Percentiles rank a stretch among this genome's conserved stretches.
These are phyloP conservation scores for Petrolisthes cinctipes DNA, from an alignment of 2,888 invertebrate species.

Conservation along the genomic window DNA sequence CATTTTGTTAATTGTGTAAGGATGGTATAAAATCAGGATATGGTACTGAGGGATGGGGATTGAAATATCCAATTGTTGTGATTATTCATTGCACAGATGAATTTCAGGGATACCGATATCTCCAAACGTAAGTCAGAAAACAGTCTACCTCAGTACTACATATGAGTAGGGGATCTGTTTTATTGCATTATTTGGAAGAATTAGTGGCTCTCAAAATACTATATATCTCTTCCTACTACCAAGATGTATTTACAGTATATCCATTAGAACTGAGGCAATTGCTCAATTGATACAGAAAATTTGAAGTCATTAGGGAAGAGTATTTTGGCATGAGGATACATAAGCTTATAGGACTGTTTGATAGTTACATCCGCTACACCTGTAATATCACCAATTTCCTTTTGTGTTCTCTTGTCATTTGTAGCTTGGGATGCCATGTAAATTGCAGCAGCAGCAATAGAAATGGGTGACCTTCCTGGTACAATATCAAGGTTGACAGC, in stretches of 20 bases:
- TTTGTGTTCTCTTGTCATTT: slow-evolving; percentile 92
- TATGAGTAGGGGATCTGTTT: too few relatives aligned
- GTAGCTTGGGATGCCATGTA: slow-evolving; percentile 99
- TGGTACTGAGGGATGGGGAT: too few relatives aligned
- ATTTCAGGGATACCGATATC: too few relatives aligned
- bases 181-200: too few relatives aligned
- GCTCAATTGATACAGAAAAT: slow-evolving; percentile 93
- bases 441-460: slow-evolving; percentile 98
- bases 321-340: slow-evolving; percentile 92
- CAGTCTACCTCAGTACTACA: too few relatives aligned
- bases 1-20: too few relatives aligned
- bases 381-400: slow-evolving; percentile 98
- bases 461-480: slow-evolving; percentile 97
- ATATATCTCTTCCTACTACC: too few relatives aligned
- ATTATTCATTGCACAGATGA: too few relatives aligned
- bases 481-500: slow-evolving; percentile 97
- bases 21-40: too few relatives aligned
- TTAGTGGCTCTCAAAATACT: too few relatives aligned
- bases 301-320: slow-evolving; percentile 97
- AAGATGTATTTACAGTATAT: background rate
- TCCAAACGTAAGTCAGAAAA: too few relatives aligned
- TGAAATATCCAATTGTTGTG: too few relatives aligned
- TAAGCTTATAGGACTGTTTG: slow-evolving; percentile 94
- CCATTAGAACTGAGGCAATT: slow-evolving; percentile 76
- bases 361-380: slow-evolving; percentile 99